Base-by-base conservation (phyloP, 64 coral and sea anemone genomes). In the Acropora tenuis region DNA sequence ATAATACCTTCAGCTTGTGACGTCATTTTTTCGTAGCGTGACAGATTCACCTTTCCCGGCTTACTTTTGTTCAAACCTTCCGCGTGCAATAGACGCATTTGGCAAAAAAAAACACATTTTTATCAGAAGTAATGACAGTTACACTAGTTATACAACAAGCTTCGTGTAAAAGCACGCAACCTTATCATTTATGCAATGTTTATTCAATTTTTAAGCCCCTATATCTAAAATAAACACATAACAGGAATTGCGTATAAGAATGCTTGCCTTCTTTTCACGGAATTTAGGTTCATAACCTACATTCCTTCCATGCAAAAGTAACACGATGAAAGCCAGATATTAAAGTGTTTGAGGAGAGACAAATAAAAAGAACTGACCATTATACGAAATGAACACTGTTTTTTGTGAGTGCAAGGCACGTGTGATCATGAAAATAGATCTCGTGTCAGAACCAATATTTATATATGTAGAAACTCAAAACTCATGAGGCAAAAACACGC, bases 241-340 rank as follows among this genome's bases (percentile, higher is more conserved):
- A 85, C 65, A 85, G 63, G 63, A 85, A 71, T 40, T 72, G 45
- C 82, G 80, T 15, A 19, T 2, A 18, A 11, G n/a, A 30, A 46
- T 46, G 10, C 41, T 43, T 46, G 5, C 1, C 41, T 20, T 67
- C 16, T 47, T 5, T 66, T 47, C 18, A 3, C 5, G 65, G 43
- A 84, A 84, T 84, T 65, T 45, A n/a, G 43, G 80, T 46, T 67
- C 40, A 18, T 63, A 63, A 13, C 5, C 41, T 66, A 43, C 82
- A 85, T 85, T 85, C 82, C 82, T 85, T 47, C 47, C n/a, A 49
- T 30, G 47, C 15, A 85, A 85, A 85, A 71, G 50, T 49, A 17
- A 48, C 44, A 16, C 17, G 0, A 76, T 43, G 41, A 47, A 68
- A 68, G 4, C 60, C 8, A 11, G 13, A 63, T 13, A 12, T 13